phyloP scores from a whole-genome alignment of 2,113 vertebrate species.

The Sinocyclocheilus anshuiensis region DNA sequence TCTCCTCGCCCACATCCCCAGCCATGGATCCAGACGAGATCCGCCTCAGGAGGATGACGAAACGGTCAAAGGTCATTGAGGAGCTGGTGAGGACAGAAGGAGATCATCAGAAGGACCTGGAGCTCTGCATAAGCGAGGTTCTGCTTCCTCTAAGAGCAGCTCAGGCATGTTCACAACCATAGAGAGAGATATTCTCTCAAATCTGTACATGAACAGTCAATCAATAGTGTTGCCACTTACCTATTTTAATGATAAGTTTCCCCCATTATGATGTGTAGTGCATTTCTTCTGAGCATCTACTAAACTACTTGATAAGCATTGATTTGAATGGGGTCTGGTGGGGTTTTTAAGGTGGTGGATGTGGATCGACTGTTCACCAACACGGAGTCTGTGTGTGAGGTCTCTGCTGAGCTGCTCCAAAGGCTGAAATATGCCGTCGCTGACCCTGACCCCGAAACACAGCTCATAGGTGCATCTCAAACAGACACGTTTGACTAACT shows the following conservation, averaged over 20 bases:
- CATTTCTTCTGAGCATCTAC: too few relatives aligned
- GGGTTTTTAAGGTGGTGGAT: conserved; percentile 81
- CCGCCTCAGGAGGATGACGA: conserved; percentile 82
- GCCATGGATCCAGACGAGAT: conserved; percentile 78
- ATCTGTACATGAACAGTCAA: not conserved
- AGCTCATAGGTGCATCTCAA: conserved; percentile 81
- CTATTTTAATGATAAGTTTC: too few relatives aligned
- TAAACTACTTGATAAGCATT: too few relatives aligned
- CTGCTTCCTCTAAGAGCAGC: conserved; percentile 84
- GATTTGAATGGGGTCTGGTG: not conserved
- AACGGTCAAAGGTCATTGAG: conserved; percentile 85
- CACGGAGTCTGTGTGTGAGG: conserved; percentile 87
- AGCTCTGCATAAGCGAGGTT: conserved; percentile 88
- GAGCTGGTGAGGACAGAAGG: conserved; percentile 92
- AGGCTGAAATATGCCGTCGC: conserved; percentile 82
- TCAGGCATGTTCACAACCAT: conserved; percentile 75
- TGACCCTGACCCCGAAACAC: conserved; percentile 84
- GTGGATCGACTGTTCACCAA: conserved; percentile 93
- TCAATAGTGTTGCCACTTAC: too few relatives aligned
- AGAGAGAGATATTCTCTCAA: not conserved
- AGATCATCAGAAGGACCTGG: conserved; percentile 84
- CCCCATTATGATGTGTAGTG: too few relatives aligned
- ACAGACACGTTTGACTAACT: not conserved
- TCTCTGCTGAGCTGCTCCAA: conserved; percentile 86
- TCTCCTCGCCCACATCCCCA: conserved; percentile 61